A percentile compares a stretch with the other conserved stretches of the same genome.
phyloP scores from a whole-genome alignment of 2,797 vertebrate genomes.

The Selene dorsalis region DNA sequence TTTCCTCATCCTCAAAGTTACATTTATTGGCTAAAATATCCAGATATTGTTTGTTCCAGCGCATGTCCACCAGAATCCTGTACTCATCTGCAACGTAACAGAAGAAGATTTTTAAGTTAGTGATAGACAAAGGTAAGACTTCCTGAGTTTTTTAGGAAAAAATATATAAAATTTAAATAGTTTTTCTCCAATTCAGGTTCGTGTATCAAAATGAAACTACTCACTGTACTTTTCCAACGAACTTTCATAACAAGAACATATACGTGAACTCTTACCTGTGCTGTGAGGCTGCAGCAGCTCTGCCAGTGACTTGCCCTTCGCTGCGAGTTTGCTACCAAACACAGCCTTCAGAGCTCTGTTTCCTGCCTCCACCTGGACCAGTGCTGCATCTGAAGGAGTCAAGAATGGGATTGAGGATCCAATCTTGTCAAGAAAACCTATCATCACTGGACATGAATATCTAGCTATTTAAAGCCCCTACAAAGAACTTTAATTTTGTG shows the following conservation, averaged over 20 bases:
- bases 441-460: neutral
- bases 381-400: slow-evolving; percentile 81
- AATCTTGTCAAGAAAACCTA: neutral
- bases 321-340: slow-evolving; percentile 89
- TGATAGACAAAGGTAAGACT: neutral
- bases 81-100: slow-evolving; percentile 86
- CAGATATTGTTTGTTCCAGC: slow-evolving; percentile 97
- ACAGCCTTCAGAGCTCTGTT: slow-evolving; percentile 89
- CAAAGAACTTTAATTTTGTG: too few relatives aligned
- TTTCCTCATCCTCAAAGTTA: slow-evolving; percentile 91
- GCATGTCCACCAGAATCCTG: slow-evolving; percentile 92
- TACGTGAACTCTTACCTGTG: slow-evolving; percentile 82
- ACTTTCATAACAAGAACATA: neutral
- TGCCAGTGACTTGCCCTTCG: slow-evolving; percentile 88
- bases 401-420: neutral
- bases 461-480: neutral
- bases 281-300: slow-evolving; percentile 91
- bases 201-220: neutral
- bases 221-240: neutral
- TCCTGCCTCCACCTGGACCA: slow-evolving; percentile 90
- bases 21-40: slow-evolving; percentile 92
- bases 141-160: too few relatives aligned
- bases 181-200: too few relatives aligned
- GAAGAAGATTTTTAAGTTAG: neutral
- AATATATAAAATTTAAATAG: too few relatives aligned